Evolutionary conservation across 2,113 vertebrate species (phyloP), one percentile per base, ranked within the genome.

Genomic region (Xenotilapia flavipinnis): DNA sequence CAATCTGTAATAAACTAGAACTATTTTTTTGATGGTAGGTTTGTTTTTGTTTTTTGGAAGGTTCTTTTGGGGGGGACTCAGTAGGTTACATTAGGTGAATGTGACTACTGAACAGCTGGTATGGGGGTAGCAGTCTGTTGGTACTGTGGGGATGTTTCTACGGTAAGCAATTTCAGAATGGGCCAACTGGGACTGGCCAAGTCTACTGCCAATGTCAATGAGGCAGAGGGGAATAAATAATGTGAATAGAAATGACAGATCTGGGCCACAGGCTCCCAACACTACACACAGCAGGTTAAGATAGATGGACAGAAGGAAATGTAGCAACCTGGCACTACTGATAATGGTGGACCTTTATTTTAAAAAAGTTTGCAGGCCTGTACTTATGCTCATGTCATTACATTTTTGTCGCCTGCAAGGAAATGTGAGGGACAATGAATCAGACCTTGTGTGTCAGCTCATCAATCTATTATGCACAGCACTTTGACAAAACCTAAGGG

Each of bases 121-220:
- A 81, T 62, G 15, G 47, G 36, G 89, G 68, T n/a, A 86, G 91
- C 83, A 54, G 70, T 85, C 55, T 89, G 86, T 88, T 89, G 87
- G 90, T 87, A 91, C 89, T 87, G 88, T 81, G 88, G 79, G 68
- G 60, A 86, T 89, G 83, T 93, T 90, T 92, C 90, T 92, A 88
- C 62, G 85, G 88, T 92, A 95, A 93, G 91, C 93, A 95, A 84
- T 91, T 91, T 90, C 51, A 70, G 79, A 91, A 90, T 91, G 81
- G 88, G 83, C 91, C 93, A 94, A 88, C 91, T 94, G 93, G 92
- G 91, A 91, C 84, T 38, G 80, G 77, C 81, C 88, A 86, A 86
- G 85, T 92, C 85, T 85, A 87, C 80, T 92, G 86, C 92, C 92
- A 91, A 91, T 90, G 92, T 81, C 85, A 91, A 91, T 85, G 88